Percentiles rank a stretch among this genome's conserved stretches.
These are phyloP conservation scores for Leptopilina syphax DNA, from an alignment of 2,888 invertebrate species.

Conservation along the genomic window DNA sequence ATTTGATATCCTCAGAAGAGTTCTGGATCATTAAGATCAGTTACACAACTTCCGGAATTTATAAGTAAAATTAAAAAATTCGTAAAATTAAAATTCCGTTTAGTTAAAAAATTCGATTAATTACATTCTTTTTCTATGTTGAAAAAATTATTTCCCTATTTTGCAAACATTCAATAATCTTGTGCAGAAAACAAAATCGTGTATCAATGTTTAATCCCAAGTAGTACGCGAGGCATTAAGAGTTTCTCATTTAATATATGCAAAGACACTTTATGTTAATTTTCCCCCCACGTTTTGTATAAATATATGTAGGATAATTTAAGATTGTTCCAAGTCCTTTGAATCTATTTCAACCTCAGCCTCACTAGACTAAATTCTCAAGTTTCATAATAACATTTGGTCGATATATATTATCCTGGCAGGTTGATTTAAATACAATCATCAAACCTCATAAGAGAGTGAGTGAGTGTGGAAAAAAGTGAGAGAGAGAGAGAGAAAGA, in stretches of 20 bases:
- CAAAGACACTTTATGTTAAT: background rate
- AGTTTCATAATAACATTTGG: background rate
- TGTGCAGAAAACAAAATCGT: background rate
- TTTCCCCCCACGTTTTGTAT: background rate
- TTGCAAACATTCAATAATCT: background rate
- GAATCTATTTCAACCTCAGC: background rate
- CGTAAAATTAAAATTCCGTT: no score
- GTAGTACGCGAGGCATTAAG: background rate
- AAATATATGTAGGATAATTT: background rate
- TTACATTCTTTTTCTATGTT: no score
- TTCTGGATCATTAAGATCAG: no score
- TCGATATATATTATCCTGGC: constrained; percentile 3
- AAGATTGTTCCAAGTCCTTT: background rate
- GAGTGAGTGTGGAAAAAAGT: no score
- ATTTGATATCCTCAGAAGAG: no score
- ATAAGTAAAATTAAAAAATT: no score
- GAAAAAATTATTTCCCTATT: no score
- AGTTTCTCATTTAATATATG: constrained; percentile 10
- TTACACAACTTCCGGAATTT: no score
- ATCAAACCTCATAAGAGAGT: background rate
- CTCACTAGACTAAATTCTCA: no score
- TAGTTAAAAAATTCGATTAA: no score
- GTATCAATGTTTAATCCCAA: background rate
- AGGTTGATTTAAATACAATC: constrained; percentile 19
- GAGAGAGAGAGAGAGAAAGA: no score